Evolutionary conservation across 2,113 vertebrate genomes (phyloP).

Genomic region (Elephantulus edwardii): DNA sequence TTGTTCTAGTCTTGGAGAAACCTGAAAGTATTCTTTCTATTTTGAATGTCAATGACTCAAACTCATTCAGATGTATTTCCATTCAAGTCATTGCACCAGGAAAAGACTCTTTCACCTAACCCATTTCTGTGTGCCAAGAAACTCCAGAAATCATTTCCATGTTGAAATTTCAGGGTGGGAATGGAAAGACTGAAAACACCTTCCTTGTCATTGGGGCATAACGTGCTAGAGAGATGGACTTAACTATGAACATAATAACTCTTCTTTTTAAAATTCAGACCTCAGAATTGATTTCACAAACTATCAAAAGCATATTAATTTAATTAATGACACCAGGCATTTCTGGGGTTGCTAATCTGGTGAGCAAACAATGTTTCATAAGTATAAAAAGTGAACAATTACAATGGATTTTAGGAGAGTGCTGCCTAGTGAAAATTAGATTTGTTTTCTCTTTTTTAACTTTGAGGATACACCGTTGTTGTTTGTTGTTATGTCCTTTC

Average conservation of each 20-base stretch:
- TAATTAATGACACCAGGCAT: neutral
- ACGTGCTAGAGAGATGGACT: neutral
- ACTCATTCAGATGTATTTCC: neutral
- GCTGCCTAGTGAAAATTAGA: neutral
- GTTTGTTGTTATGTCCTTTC: too few relatives aligned
- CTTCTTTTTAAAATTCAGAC: neutral
- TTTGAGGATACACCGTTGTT: too few relatives aligned
- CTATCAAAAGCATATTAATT: neutral
- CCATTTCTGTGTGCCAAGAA: neutral
- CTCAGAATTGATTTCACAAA: neutral
- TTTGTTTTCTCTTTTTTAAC: neutral
- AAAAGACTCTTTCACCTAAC: neutral
- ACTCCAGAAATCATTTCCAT: constrained; percentile 30
- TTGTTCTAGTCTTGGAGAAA: neutral
- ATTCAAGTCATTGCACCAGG: neutral
- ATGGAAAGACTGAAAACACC: neutral
- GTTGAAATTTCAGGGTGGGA: neutral
- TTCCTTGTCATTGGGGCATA: neutral
- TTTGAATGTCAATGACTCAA: constrained; percentile 6
- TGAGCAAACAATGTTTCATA: constrained; percentile 11
- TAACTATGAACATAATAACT: neutral
- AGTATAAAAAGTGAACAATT: neutral
- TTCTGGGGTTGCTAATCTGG: neutral
- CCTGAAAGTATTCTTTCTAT: neutral
- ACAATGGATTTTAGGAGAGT: neutral